Base-by-base conservation (phyloP, 30 jellyfish, hydroid and myxozoan genomes). In the Clytia hemisphaerica region DNA sequence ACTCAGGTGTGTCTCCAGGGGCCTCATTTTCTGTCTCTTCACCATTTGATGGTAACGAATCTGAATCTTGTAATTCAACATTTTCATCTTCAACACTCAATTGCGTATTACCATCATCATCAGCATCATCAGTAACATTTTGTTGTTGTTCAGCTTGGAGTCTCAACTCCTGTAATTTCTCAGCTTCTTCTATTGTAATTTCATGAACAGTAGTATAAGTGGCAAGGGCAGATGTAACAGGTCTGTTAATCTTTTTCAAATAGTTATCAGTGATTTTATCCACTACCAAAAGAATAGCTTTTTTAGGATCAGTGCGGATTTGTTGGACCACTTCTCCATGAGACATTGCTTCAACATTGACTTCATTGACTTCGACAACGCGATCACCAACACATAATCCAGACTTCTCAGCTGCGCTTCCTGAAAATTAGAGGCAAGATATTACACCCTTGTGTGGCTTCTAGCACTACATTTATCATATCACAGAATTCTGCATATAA, bases 381-480 rank as follows among this genome's bases (percentile, higher is more conserved):
- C 95, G 89, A 61, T 85, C 95, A 1, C 95, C 95, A 45, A 77
- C 71, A 49, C 95, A 77, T 31, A 85, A 54, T 7, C 95, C 95
- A 27, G 91, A 88, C 14, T 18, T 29, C 25, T 85, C 92, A 15
- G 95, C 95, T 47, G 95, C 93, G 16, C 95, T 85, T n/a, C 82
- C 95, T 62, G 22, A 21, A 62, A 62, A 0, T 4, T 15, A 6
- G 36, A 0, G 10, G 6, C 53, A 40, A 7, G 53, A 10, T 40
- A 40, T 40, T n/a, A n/a, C n/a, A n/a, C n/a, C n/a, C n/a, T n/a
- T n/a, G n/a, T n/a, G n/a, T n/a, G n/a, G n/a, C n/a, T n/a, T n/a
- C n/a, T n/a, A n/a, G n/a, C n/a, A n/a, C n/a, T n/a, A n/a, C n/a
- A n/a, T n/a, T n/a, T n/a, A n/a, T n/a, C n/a, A n/a, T n/a, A n/a